Conservation (phyloP, 2,113 vertebrate genomes). For the Poeciliopsis retropinna region DNA sequence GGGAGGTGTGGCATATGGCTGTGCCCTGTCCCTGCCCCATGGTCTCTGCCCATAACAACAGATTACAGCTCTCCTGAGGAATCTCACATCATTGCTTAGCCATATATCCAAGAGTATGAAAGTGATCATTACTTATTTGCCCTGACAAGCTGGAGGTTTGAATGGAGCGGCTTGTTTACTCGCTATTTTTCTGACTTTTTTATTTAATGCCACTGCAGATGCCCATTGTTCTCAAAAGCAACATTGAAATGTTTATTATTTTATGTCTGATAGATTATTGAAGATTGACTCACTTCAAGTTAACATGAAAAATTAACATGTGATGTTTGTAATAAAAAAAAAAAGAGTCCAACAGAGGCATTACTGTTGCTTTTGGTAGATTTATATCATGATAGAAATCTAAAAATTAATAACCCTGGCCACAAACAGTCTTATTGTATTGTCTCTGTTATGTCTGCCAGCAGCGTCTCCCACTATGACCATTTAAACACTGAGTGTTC, state of each 20-base stretch:
- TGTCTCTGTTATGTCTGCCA: slow-evolving; percentile 40
- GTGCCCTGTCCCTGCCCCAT: slow-evolving; percentile 56
- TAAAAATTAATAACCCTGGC: slow-evolving; percentile 13
- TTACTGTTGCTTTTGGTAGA: not conserved
- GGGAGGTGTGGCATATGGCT: slow-evolving; percentile 61
- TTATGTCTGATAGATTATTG: slow-evolving; percentile 17
- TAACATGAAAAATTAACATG: slow-evolving; percentile 2
- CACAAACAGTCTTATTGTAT: slow-evolving; percentile 29
- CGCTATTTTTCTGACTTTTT: slow-evolving; percentile 39
- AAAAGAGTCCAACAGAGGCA: not conserved
- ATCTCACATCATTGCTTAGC: slow-evolving; percentile 68
- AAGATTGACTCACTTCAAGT: slow-evolving; percentile 13
- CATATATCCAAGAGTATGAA: slow-evolving; percentile 66
- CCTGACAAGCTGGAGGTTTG: slow-evolving; percentile 56
- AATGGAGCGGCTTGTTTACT: slow-evolving; percentile 40
- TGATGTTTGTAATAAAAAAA: not conserved
- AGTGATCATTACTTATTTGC: slow-evolving; percentile 65
- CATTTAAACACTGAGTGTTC: slow-evolving; percentile 34
- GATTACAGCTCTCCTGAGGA: slow-evolving; percentile 71
- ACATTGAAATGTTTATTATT: slow-evolving; percentile 2
- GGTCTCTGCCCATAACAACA: slow-evolving; percentile 65
- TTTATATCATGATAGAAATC: slow-evolving; percentile 25
- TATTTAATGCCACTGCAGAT: slow-evolving; percentile 12
- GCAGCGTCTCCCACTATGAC: slow-evolving; percentile 44
- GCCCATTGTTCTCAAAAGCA: slow-evolving; percentile 9